Conservation (phyloP, 1,140 invertebrate genomes). For the Eciton burchellii region DNA sequence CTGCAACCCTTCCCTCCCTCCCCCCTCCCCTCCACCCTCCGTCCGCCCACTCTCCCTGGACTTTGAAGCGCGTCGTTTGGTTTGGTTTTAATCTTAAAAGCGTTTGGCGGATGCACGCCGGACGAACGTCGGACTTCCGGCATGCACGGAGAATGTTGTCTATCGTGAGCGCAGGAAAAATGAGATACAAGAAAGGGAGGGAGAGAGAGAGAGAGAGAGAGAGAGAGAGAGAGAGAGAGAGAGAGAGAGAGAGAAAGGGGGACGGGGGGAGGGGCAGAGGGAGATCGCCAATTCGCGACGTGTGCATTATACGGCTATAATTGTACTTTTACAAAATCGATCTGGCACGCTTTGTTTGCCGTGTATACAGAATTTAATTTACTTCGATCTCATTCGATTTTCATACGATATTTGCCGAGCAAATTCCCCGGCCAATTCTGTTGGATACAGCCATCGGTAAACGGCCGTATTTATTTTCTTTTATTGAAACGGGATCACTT, state of each 20-base stretch:
- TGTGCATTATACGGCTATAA: conserved; percentile 38
- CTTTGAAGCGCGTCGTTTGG: conserved; percentile 41
- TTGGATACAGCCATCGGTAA: conserved; percentile 66
- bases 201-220: no score
- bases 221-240: no score
- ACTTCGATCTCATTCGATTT: conserved; percentile 75
- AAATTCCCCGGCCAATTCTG: conserved; percentile 71
- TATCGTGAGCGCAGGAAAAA: neutral
- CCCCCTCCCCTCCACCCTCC: no score
- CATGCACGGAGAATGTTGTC: neutral
- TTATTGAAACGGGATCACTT: conserved; percentile 69
- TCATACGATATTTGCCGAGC: conserved; percentile 72
- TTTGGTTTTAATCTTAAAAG: conserved; percentile 9
- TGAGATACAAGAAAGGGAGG: no score
- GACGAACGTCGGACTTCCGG: conserved; percentile 8
- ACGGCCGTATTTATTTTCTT: conserved; percentile 75
- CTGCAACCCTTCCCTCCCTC: neutral
- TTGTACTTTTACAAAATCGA: conserved; percentile 53
- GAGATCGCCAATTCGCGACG: conserved; percentile 30
- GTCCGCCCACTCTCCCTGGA: no score
- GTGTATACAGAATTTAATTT: conserved; percentile 57
- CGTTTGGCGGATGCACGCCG: neutral
- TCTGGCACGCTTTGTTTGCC: conserved; percentile 20
- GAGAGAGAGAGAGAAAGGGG: no score
- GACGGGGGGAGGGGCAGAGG: no score